phyloP scores from a whole-genome alignment of 1,140 invertebrate species.

The Amphibalanus amphitrite region DNA sequence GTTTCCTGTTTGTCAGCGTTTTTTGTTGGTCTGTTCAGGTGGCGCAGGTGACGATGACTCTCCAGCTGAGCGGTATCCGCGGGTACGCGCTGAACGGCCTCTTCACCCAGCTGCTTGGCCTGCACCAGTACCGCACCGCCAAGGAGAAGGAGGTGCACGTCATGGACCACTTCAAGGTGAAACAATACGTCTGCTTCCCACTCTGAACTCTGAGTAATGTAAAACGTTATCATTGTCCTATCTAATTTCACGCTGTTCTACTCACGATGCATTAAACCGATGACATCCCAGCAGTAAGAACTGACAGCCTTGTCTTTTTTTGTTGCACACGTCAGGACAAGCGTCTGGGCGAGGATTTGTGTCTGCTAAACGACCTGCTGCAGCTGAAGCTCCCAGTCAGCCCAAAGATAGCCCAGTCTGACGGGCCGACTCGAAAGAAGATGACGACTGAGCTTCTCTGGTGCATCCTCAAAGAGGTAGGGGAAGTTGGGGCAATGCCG shows the following conservation, averaged over 20 bases:
- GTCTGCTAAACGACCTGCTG: neutral
- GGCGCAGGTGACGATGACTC: neutral
- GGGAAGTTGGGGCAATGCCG: too few relatives aligned
- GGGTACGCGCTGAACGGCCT: slow-evolving; percentile 12
- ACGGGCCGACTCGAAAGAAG: slow-evolving; percentile 2
- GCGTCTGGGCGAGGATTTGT: neutral
- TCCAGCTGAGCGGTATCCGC: neutral
- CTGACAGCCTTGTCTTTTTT: too few relatives aligned
- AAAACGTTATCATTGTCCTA: too few relatives aligned
- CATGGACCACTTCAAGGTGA: slow-evolving; percentile 8
- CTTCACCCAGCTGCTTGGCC: slow-evolving; percentile 14
- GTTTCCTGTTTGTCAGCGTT: too few relatives aligned
- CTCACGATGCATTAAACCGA: too few relatives aligned
- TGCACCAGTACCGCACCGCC: slow-evolving; percentile 11
- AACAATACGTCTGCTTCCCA: too few relatives aligned
- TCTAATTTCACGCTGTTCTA: too few relatives aligned
- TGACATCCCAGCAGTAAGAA: too few relatives aligned
- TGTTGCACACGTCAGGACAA: slow-evolving; percentile 10
- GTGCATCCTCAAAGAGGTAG: neutral
- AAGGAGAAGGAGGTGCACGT: slow-evolving; percentile 17
- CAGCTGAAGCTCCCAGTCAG: slow-evolving; percentile 14
- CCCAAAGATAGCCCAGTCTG: slow-evolving; percentile 9
- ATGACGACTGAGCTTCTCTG: slow-evolving; percentile 3
- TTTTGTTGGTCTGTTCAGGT: neutral
- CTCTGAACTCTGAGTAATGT: too few relatives aligned